A percentile compares a stretch with the other conserved stretches of the same genome.
phyloP scores from a whole-genome alignment of 2,888 invertebrate genomes.

The Gandaritis pyraliata region DNA sequence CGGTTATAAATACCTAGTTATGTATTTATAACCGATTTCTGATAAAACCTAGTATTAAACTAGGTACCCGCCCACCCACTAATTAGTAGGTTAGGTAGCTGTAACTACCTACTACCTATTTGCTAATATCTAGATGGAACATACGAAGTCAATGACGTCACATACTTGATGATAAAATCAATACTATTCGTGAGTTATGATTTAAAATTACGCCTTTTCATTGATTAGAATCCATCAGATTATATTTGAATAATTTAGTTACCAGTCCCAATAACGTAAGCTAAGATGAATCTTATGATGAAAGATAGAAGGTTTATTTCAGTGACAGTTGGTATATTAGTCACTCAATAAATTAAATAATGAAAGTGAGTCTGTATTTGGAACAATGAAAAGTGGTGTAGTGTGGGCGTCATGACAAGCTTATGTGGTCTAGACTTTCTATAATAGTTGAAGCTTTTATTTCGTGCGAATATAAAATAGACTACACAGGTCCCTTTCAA shows the following conservation, averaged over 20 bases:
- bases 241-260: slow-evolving; percentile 4
- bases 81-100: slow-evolving; percentile 1
- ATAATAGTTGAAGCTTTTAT: no score
- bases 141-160: slow-evolving; percentile 9
- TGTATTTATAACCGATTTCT: no score
- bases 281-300: slow-evolving; percentile 14
- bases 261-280: not conserved
- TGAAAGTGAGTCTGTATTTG: slow-evolving; percentile 26
- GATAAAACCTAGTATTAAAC: no score
- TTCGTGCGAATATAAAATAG: no score
- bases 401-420: not conserved
- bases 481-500: not conserved
- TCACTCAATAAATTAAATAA: slow-evolving; percentile 21
- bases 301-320: slow-evolving; percentile 10
- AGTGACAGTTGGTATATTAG: slow-evolving; percentile 14
- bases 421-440: slow-evolving; percentile 4
- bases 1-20: no score
- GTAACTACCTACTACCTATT: not conserved
- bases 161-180: slow-evolving; percentile 4
- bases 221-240: slow-evolving; percentile 5
- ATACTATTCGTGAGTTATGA: slow-evolving; percentile 15
- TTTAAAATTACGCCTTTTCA: slow-evolving; percentile 11
- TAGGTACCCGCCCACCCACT: not conserved
- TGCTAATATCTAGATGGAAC: not conserved
- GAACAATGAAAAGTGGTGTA: slow-evolving; percentile 27